Evolutionary conservation across 2,797 vertebrate genomes (phyloP), one percentile per base, ranked within the genome.

Genomic region (Choloepus didactylus): DNA sequence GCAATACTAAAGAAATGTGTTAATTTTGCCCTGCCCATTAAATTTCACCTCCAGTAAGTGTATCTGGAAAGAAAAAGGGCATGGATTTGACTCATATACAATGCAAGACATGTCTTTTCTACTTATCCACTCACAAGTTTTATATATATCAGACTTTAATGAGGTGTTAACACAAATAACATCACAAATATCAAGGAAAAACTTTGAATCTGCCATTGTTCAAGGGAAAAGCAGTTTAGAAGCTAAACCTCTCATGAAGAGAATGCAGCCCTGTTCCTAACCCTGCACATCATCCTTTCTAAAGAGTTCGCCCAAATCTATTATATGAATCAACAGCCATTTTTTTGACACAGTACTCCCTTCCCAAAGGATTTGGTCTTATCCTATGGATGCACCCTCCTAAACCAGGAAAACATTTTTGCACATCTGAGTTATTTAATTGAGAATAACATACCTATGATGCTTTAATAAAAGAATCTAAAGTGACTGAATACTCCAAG

Each of bases 191-290:
- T 7, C 9, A 92, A 76, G 9, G 62, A 49, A 85, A 56, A 2
- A 90, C 44, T 88, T 60, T 44, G n/a, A 87, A 35, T 54, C 8
- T 59, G 19, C 7, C 4, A 14, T n/a, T 27, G 25, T 54, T 44
- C 14, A 31, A 81, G 14, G 23, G 54, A 60, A 96, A 95, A 92
- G 35, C 64, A 93, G 18, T 81, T n/a, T 56, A 59, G 44, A 76
- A 77, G 19, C 19, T 64, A 89, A 83, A 83, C 4, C 2, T 73
- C 19, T 67, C 19, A 44, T 12, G 29, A 64, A 64, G 25, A 54
- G 51, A 54, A 15, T 54, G 51, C 60, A 6, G 12, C 2, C 51
- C 51, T 31, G 4, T 56, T 73, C 1, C 2, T 31, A 6, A 8
- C 41, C 31, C 21, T 31, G 3, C 35, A 69, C 75, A n/a, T 87